Conservation (phyloP, 1,140 invertebrate species). For the Rhagoletis zephyria region DNA sequence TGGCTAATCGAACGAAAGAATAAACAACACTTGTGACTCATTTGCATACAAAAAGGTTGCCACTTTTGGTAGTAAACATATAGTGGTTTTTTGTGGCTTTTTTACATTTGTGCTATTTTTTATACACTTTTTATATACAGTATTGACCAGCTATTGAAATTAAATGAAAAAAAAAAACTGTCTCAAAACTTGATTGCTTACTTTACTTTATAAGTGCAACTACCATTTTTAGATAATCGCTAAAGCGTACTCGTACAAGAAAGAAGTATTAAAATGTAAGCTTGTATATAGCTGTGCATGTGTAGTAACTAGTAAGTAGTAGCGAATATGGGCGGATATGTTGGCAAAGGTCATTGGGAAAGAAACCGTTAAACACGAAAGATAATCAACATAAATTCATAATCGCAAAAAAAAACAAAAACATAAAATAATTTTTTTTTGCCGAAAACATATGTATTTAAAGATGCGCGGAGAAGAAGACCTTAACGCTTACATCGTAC, state of each 20-base stretch:
- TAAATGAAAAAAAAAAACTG: conserved; percentile 5
- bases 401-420: not conserved
- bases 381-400: not conserved
- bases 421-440: too few relatives aligned
- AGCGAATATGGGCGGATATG: conserved; percentile 9
- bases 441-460: not conserved
- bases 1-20: too few relatives aligned
- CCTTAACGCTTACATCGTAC: not conserved
- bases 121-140: not conserved
- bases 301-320: not conserved
- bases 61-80: too few relatives aligned
- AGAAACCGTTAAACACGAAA: not conserved
- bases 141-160: not conserved
- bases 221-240: conserved; percentile 1
- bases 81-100: not conserved
- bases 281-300: not conserved
- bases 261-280: not conserved
- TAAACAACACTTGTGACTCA: too few relatives aligned
- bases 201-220: conserved; percentile 11
- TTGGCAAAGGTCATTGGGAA: conserved; percentile 23
- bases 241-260: not conserved
- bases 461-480: not conserved
- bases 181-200: not conserved
- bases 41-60: too few relatives aligned
- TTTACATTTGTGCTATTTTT: not conserved